A percentile compares a stretch with the other conserved stretches of the same genome.
phyloP scores from a whole-genome alignment of 2,113 vertebrate species.

The Oncorhynchus tshawytscha region DNA sequence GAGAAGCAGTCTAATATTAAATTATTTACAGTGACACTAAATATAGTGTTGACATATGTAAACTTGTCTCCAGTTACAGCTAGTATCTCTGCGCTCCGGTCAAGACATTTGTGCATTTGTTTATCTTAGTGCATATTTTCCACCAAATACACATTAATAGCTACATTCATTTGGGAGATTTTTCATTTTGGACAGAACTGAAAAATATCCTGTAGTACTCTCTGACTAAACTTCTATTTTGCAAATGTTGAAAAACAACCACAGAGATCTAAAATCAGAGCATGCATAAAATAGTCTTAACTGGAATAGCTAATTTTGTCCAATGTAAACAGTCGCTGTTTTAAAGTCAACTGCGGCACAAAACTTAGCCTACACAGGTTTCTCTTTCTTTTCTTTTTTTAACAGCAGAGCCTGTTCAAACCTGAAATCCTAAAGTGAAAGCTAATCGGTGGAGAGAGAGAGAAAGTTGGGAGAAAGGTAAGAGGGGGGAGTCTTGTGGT shows the following conservation, averaged over 20 bases:
- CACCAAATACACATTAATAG: too few species aligned
- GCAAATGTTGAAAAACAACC: too few species aligned
- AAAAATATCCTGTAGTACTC: neutral
- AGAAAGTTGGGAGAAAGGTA: neutral
- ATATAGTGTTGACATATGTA: conserved; percentile 10
- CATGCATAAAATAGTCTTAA: neutral
- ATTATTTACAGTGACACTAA: conserved; percentile 25
- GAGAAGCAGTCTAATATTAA: conserved; percentile 19
- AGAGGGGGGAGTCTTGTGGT: conserved; percentile 27
- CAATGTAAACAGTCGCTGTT: neutral
- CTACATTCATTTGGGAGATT: too few species aligned
- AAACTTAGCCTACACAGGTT: conserved; percentile 4
- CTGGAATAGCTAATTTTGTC: neutral
- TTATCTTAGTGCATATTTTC: neutral
- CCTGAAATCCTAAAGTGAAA: conserved; percentile 38
- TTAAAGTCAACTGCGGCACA: neutral
- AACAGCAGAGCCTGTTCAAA: conserved; percentile 34
- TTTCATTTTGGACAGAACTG: neutral
- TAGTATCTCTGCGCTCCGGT: neutral
- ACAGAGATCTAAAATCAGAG: neutral
- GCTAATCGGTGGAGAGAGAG: conserved; percentile 36
- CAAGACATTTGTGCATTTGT: neutral
- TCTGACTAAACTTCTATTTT: neutral
- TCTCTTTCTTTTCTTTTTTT: conserved; percentile 12
- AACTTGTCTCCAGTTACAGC: neutral